A percentile compares a stretch with the other conserved stretches of the same genome.
These are phyloP conservation scores for Lasius platythorax DNA, from an alignment of 2,888 invertebrate genomes.

Conservation along the genomic window DNA sequence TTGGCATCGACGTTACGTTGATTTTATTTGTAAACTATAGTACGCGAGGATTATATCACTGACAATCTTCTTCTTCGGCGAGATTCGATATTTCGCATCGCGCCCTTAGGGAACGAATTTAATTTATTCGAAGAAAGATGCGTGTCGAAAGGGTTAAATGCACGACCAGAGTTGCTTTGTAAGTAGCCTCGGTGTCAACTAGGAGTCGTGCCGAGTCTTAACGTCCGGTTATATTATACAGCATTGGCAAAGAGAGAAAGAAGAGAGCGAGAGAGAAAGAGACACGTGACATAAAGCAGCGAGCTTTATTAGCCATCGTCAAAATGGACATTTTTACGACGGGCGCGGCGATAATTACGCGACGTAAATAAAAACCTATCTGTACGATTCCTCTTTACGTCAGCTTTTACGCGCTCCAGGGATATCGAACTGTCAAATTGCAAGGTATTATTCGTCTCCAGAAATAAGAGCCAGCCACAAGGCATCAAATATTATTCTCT, in stretches of 20 bases:
- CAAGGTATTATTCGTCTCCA: neutral
- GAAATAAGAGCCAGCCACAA: neutral
- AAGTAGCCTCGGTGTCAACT: slow-evolving; percentile 39
- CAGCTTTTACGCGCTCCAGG: neutral
- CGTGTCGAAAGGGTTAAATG: neutral
- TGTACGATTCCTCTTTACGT: slow-evolving; percentile 16
- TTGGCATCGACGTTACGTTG: neutral
- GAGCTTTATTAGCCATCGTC: slow-evolving; percentile 32
- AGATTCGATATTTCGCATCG: neutral
- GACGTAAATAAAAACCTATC: slow-evolving; percentile 27
- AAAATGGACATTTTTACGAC: slow-evolving; percentile 34
- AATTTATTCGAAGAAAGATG: slow-evolving; percentile 9
- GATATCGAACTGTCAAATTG: neutral
- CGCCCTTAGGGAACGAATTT: neutral
- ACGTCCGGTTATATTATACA: slow-evolving; percentile 40
- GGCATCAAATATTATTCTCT: neutral
- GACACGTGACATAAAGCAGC: slow-evolving; percentile 14
- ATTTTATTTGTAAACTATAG: neutral
- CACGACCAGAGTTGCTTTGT: slow-evolving; percentile 16
- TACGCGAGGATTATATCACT: neutral
- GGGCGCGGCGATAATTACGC: slow-evolving; percentile 40
- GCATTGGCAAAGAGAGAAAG: neutral
- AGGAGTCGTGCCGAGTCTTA: slow-evolving; percentile 18
- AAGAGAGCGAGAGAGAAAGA: neutral
- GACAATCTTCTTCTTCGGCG: neutral